Evolutionary conservation across 92 coral and sea anemone species (phyloP).

Genomic region (Palythoa caribaeorum): DNA sequence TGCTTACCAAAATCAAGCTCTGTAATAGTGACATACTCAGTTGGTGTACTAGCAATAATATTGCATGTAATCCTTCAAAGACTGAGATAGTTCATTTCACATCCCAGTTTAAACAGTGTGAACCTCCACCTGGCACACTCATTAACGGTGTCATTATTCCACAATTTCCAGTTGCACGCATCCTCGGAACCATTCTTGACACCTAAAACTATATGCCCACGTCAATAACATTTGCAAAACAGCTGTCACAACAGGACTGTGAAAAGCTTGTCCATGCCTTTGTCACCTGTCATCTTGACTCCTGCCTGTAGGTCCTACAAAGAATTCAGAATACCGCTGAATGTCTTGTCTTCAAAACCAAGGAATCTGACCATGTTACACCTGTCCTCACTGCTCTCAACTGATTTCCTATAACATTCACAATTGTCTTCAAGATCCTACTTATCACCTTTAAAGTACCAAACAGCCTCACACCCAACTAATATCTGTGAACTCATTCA

Average conservation of each 20-base stretch:
- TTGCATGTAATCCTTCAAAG: slow-evolving; percentile 10
- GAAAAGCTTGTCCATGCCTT: too few relatives aligned
- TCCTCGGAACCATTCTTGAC: slow-evolving; percentile 31
- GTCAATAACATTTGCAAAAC: slow-evolving; percentile 23
- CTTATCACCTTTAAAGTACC: too few relatives aligned
- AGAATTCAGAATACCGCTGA: slow-evolving; percentile 8
- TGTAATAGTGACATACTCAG: slow-evolving; percentile 22
- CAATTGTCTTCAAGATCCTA: too few relatives aligned
- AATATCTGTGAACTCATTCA: slow-evolving; percentile 19
- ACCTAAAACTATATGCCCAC: slow-evolving; percentile 16
- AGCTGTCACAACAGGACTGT: slow-evolving; percentile 27
- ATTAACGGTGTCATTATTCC: neutral
- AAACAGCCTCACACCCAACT: neutral
- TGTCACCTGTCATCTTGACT: neutral
- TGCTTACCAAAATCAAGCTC: slow-evolving; percentile 19
- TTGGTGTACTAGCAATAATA: slow-evolving; percentile 12
- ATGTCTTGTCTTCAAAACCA: slow-evolving; percentile 18
- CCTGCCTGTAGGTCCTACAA: neutral
- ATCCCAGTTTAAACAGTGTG: slow-evolving; percentile 26
- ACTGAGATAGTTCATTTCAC: neutral
- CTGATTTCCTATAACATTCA: neutral
- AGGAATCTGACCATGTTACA: too few relatives aligned
- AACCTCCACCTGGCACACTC: slow-evolving; percentile 9
- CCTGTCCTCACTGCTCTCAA: neutral
- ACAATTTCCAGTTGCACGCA: slow-evolving; percentile 25